These are phyloP conservation scores for Limnodromus scolopaceus DNA, from an alignment of 2,797 vertebrate genomes.

Conservation along the genomic window DNA sequence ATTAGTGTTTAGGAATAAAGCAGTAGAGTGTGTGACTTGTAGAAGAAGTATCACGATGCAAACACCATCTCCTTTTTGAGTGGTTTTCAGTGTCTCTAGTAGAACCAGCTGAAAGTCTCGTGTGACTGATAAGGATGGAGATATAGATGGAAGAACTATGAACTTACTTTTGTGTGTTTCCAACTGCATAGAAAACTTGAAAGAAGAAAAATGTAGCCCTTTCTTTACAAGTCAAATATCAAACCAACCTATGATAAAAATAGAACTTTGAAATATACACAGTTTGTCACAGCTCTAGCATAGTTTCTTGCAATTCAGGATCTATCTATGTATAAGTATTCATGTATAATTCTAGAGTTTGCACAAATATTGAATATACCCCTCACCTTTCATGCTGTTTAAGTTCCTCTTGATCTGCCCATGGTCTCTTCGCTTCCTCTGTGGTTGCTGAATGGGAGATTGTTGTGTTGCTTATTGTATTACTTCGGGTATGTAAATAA, in stretches of 20 bases:
- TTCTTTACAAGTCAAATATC: not conserved
- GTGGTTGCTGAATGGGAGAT: not conserved
- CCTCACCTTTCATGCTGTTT: constrained; percentile 69
- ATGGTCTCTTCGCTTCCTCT: not conserved
- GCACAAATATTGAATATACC: not conserved
- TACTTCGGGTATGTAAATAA: constrained; percentile 22
- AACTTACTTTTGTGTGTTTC: not conserved
- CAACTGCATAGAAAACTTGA: not conserved
- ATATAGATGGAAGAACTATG: not conserved
- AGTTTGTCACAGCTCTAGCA: not conserved
- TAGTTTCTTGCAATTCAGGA: not conserved
- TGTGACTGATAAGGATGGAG: not conserved
- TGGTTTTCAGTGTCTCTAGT: not conserved
- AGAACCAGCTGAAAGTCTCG: not conserved
- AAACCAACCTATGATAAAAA: not conserved
- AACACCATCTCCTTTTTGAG: not conserved
- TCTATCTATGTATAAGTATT: not conserved
- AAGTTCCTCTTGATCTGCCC: constrained; percentile 65
- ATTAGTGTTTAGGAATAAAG: not conserved
- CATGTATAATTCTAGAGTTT: not conserved
- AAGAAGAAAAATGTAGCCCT: not conserved
- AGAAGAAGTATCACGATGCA: not conserved
- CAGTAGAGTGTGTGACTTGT: not conserved
- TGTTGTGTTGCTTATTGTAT: not conserved
- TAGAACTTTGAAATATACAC: not conserved